These are phyloP conservation scores for Zosterops borbonicus DNA, from an alignment of 2,113 vertebrate species.

Conservation along the genomic window DNA sequence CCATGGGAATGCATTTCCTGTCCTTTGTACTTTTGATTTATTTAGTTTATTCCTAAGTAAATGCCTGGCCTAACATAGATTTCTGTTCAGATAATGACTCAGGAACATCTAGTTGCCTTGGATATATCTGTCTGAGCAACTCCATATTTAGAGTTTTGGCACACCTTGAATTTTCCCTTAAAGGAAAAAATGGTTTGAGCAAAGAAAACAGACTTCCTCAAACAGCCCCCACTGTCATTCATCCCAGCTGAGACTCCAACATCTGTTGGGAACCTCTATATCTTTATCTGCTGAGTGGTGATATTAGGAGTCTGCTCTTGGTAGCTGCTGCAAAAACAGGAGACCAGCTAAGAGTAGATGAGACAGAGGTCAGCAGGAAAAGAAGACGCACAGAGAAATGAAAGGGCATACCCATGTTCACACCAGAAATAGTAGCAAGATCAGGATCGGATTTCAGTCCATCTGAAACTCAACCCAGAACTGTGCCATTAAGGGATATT, in stretches of 20 bases:
- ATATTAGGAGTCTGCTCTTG: neutral
- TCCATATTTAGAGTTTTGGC: neutral
- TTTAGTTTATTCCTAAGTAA: neutral
- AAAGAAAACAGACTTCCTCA: neutral
- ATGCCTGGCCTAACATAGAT: neutral
- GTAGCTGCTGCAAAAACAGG: neutral
- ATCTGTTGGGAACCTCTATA: neutral
- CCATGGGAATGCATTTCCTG: neutral
- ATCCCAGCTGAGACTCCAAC: neutral
- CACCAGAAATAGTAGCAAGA: constrained; percentile 46
- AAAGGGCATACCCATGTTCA: constrained; percentile 14
- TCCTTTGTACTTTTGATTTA: neutral
- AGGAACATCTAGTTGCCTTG: neutral
- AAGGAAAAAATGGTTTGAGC: neutral
- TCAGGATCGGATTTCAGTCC: constrained; percentile 33
- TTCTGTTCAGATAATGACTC: neutral
- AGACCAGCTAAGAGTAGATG: neutral
- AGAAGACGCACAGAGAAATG: constrained; percentile 15
- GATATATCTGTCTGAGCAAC: neutral
- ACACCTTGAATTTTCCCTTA: neutral
- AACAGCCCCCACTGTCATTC: constrained; percentile 5
- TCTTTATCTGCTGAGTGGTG: neutral
- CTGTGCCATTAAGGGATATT: neutral
- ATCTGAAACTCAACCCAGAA: constrained; percentile 44
- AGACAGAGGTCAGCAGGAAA: constrained; percentile 7